Evolutionary conservation across 2,113 vertebrate genomes (phyloP).

Genomic region (Corvus hawaiiensis): DNA sequence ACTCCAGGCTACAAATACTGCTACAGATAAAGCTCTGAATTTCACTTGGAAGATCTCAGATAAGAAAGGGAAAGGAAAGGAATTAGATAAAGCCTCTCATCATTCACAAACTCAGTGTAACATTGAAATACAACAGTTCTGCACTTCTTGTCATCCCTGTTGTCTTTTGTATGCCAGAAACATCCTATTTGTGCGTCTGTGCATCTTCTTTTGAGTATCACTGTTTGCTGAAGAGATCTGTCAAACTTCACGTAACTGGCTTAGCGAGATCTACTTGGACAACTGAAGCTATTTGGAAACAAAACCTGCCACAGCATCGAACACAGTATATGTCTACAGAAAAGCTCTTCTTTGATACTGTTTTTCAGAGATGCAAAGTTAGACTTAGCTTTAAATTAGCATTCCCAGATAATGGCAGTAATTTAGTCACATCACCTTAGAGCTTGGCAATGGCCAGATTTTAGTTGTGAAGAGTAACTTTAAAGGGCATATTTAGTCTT

Average conservation of each 20-base stretch:
- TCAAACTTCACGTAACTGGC: background rate
- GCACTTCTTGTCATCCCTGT: background rate
- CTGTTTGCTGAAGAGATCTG: background rate
- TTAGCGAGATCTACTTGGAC: background rate
- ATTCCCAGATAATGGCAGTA: background rate
- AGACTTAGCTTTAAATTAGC: background rate
- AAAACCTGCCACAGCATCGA: background rate
- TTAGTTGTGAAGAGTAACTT: background rate
- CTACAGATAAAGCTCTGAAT: background rate
- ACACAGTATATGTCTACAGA: background rate
- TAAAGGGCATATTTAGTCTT: background rate
- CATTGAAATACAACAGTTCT: background rate
- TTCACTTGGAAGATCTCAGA: background rate
- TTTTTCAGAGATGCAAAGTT: background rate
- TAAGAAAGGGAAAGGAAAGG: background rate
- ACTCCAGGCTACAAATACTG: background rate
- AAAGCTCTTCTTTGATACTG: background rate
- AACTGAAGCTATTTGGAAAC: background rate
- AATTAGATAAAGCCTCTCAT: background rate
- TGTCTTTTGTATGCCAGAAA: background rate
- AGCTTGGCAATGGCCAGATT: background rate
- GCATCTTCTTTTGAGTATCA: background rate
- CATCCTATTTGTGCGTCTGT: background rate
- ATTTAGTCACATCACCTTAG: background rate
- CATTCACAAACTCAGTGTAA: background rate